Conservation (phyloP, 2,113 vertebrate species). For the Toxotes jaculatrix region DNA sequence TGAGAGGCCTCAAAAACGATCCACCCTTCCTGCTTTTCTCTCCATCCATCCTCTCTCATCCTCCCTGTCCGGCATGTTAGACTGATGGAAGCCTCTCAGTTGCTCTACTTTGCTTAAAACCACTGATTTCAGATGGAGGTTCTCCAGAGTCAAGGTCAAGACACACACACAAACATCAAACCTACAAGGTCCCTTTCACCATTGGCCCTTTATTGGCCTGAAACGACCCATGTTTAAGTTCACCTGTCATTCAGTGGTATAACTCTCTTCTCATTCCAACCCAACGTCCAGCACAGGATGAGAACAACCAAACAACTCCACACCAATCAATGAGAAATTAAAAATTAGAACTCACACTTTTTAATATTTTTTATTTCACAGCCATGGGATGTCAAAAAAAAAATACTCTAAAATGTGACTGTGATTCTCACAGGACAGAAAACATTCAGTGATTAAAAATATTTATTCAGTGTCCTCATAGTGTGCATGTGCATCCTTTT, state of each 20-base stretch:
- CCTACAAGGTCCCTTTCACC: not conserved
- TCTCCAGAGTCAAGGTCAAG: not conserved
- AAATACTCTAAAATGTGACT: not conserved
- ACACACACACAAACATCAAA: not conserved
- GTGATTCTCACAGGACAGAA: not conserved
- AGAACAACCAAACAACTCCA: not conserved
- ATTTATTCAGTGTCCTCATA: too few relatives aligned
- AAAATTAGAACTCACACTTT: not conserved
- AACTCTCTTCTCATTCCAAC: too few relatives aligned
- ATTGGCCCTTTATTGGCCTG: too few relatives aligned
- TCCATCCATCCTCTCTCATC: conserved; percentile 1
- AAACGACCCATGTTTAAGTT: too few relatives aligned
- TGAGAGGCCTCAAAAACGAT: conserved; percentile 54
- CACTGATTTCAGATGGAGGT: not conserved
- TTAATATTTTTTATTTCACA: not conserved
- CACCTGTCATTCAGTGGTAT: too few relatives aligned
- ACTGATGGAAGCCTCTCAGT: conserved; percentile 8
- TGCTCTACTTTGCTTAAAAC: not conserved
- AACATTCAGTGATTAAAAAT: not conserved
- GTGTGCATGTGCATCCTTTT: not conserved
- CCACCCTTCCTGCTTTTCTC: conserved; percentile 33
- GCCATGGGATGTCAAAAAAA: not conserved
- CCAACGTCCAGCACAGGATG: too few relatives aligned
- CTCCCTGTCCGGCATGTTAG: not conserved
- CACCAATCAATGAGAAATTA: not conserved